These are phyloP conservation scores for Smittia aterrima DNA, from an alignment of 2,888 invertebrate species.

Conservation along the genomic window DNA sequence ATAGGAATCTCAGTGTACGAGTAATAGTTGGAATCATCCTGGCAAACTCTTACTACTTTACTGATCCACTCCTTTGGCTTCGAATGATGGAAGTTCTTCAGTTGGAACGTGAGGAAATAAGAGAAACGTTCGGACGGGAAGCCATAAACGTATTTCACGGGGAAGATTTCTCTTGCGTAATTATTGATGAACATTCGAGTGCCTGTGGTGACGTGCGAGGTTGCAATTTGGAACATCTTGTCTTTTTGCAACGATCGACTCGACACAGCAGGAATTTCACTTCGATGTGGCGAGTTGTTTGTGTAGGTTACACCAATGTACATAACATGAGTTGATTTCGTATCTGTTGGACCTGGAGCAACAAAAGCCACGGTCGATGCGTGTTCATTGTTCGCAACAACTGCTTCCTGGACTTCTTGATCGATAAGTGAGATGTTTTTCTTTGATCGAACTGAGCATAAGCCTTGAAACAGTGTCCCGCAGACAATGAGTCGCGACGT, in stretches of 20 bases:
- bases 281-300: constrained; percentile 85
- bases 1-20: constrained; percentile 98
- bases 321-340: constrained; percentile 88
- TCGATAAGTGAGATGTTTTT: constrained; percentile 83
- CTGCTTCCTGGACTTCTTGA: constrained; percentile 79
- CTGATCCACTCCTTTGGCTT: constrained; percentile 81
- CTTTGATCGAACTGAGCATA: constrained; percentile 83
- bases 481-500: constrained; percentile 87
- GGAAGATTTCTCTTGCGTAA: constrained; percentile 84
- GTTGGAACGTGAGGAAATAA: constrained; percentile 93
- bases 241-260: constrained; percentile 85
- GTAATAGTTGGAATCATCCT: constrained; percentile 92
- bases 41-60: constrained; percentile 91
- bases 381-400: constrained; percentile 92
- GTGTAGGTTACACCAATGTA: constrained; percentile 95
- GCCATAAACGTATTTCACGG: constrained; percentile 93
- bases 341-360: constrained; percentile 90
- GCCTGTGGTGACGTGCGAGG: constrained; percentile 85
- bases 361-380: constrained; percentile 96
- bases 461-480: constrained; percentile 87
- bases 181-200: constrained; percentile 91
- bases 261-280: constrained; percentile 91
- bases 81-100: constrained; percentile 65
- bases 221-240: constrained; percentile 86
- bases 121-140: constrained; percentile 95